Conservation (phyloP, 2,113 vertebrate species). For the Channa maculata region DNA sequence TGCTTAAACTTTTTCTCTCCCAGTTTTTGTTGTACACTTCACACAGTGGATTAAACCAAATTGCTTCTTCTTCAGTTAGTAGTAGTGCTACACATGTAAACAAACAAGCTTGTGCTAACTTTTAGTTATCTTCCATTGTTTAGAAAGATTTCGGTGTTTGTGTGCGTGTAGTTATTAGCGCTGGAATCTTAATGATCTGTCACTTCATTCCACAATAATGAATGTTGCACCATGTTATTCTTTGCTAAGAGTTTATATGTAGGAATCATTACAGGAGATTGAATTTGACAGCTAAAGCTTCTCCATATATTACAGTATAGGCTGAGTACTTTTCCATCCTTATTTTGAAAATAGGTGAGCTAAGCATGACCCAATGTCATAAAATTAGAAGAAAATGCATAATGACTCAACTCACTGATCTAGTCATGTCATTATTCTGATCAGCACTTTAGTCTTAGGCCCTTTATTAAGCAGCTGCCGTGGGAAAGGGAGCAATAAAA, state of each 20-base stretch:
- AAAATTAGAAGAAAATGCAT: background rate
- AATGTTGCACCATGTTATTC: constrained; percentile 38
- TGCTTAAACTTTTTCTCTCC: no score
- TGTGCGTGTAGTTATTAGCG: constrained; percentile 55
- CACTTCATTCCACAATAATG: constrained; percentile 57
- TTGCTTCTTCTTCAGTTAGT: no score
- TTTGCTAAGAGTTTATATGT: constrained; percentile 29
- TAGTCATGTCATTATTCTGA: constrained; percentile 14
- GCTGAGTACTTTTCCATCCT: background rate
- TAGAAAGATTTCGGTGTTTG: constrained; percentile 6
- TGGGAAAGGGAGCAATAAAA: constrained; percentile 32
- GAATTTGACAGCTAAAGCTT: constrained; percentile 24
- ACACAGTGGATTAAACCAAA: no score
- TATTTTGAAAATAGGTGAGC: background rate
- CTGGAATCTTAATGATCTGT: constrained; percentile 37
- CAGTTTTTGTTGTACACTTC: no score
- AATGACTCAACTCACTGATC: background rate
- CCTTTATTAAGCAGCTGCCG: constrained; percentile 6
- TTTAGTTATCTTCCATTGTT: no score
- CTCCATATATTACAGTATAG: background rate
- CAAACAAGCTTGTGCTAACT: no score
- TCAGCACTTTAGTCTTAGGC: background rate
- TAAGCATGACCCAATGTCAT: background rate
- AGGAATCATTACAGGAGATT: constrained; percentile 17
- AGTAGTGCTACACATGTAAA: no score